Conservation (phyloP, 1,140 invertebrate genomes). For the Drosophila neocordata region DNA sequence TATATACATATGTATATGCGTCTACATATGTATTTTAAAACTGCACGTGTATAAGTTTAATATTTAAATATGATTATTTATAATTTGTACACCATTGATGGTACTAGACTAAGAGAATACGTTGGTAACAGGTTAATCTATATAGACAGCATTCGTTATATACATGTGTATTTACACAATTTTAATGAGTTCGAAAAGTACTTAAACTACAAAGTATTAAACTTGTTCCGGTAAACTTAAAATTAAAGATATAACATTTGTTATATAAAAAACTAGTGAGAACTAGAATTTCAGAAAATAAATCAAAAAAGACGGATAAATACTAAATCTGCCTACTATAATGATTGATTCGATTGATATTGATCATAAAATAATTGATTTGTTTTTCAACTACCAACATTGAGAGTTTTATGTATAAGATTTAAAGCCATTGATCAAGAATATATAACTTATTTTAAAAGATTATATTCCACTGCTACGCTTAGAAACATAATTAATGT, state of each 20-base stretch:
- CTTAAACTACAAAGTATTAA: neutral
- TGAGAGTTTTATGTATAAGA: no score
- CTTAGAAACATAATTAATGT: neutral
- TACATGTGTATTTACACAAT: neutral
- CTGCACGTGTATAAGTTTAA: slow-evolving; percentile 58
- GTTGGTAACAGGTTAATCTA: slow-evolving; percentile 22
- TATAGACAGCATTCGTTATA: neutral
- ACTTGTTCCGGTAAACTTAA: neutral
- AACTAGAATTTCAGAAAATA: neutral
- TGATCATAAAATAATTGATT: no score
- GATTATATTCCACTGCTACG: no score
- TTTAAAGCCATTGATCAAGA: no score
- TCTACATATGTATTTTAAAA: slow-evolving; percentile 34
- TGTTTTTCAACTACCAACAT: no score
- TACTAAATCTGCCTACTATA: no score
- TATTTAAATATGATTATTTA: slow-evolving; percentile 53
- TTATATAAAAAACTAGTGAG: neutral
- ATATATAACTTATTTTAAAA: no score
- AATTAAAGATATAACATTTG: neutral
- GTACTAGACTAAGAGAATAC: slow-evolving; percentile 13
- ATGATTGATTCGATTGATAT: no score
- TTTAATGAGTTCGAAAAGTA: neutral
- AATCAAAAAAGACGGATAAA: neutral
- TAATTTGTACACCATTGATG: slow-evolving; percentile 34
- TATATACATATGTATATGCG: slow-evolving; percentile 8